Evolutionary conservation across 2,888 invertebrate genomes (phyloP), one percentile per base, ranked within the genome.

Genomic region (Drosophila imparisetae): DNA sequence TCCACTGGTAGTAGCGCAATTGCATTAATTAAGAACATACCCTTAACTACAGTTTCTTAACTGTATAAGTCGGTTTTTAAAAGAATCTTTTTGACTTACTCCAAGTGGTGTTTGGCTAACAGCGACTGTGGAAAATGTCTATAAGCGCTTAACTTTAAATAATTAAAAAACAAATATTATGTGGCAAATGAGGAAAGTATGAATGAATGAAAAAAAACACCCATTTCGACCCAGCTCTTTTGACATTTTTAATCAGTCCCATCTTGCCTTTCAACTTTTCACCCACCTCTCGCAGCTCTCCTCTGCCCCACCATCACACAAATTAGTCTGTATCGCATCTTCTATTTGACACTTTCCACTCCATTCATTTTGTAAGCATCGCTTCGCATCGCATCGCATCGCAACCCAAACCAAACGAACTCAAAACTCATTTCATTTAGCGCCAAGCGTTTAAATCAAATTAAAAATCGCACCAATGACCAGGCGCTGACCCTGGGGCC

Each of bases 401-500:
- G 32, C 32, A 45, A 7, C 21, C 13, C 45, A 49, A 50, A 18
- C 15, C 32, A 38, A 48, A 54, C 54, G 13, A 73, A 49, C 68
- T 64, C 52, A 76, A 86, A 83, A 83, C 86, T 83, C 86, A 88
- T 83, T 84, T 86, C 75, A 78, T 78, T 80, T 78, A 72, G 75
- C 75, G 81, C 68, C 75, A 62, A 66, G 66, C 66, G 52, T 55
- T 68, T 72, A 83, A 87, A 87, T 90, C 80, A 83, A 87, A 87
- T 87, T 87, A 87, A 86, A 88, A 87, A 77, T 88, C 83, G 78
- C 88, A 81, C 90, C 86, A 87, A 88, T 87, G 86, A 78, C 81
- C 88, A 79, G 72, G 32, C 71, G 36, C 70, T 89, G 87, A 80
- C 72, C 86, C 89, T 74, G 72, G 66, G 80, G 88, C 72, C 72